Evolutionary conservation across 92 coral and sea anemone genomes (phyloP).

Genomic region (Parazoanthus swiftii): DNA sequence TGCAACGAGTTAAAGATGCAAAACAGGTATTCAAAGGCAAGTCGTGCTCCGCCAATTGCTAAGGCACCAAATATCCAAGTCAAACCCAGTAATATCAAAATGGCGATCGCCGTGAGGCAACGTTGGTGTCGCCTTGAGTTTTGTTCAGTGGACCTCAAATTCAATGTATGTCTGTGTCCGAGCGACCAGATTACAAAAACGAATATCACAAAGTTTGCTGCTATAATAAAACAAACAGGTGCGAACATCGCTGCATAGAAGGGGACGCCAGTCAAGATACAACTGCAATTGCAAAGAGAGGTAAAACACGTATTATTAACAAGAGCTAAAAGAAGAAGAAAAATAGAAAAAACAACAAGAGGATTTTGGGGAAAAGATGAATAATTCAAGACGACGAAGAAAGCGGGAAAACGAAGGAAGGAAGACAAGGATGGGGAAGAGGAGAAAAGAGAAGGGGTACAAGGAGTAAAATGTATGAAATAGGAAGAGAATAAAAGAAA

Average conservation of each 20-base stretch:
- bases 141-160: conserved; percentile 1
- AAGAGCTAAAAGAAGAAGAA: not conserved
- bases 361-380: not conserved
- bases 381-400: not conserved
- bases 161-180: conserved; percentile 7
- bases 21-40: conserved; percentile 51
- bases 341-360: too few species aligned
- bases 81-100: conserved; percentile 47
- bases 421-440: too few species aligned
- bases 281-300: conserved; percentile 44
- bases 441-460: too few species aligned
- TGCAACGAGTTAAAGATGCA: conserved; percentile 56
- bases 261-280: conserved; percentile 44
- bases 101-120: conserved; percentile 40
- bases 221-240: conserved; percentile 43
- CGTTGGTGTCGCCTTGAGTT: not conserved
- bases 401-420: too few species aligned
- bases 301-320: not conserved
- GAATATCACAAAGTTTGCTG: conserved; percentile 47
- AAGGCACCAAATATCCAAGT: conserved; percentile 56
- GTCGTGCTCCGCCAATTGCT: conserved; percentile 45
- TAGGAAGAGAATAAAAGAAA: too few species aligned
- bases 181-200: conserved; percentile 45
- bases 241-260: conserved; percentile 49
- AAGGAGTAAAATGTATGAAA: too few species aligned